Evolutionary conservation across 2,797 vertebrate species (phyloP), one percentile per base, ranked within the genome.

Genomic region (Valencia hispanica): DNA sequence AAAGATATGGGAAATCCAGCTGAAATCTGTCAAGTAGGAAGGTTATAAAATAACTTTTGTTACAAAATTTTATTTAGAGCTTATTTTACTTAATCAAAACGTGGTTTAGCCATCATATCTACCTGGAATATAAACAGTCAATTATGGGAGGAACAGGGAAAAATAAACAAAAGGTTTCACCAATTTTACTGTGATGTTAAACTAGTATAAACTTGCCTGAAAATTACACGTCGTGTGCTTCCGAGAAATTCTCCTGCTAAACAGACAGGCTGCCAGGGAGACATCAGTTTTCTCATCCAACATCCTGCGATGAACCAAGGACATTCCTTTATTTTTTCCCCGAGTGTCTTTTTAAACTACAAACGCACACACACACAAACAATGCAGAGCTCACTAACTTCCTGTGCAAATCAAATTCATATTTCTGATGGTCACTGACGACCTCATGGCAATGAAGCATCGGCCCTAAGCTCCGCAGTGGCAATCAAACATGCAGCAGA

Each of bases 381-480:
- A 34, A 59, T 43, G 78, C 55, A 86, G 45, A 83, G 55, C n/a
- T 55, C 79, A 78, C 86, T 84, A 89, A 89, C 88, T 92, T 91
- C 88, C 86, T 90, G 85, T 90, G 89, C 88, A 93, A 93, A 94
- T 94, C 90, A 92, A 90, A 92, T 94, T 94, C 92, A 92, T 92
- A 91, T 94, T 94, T 95, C 89, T 92, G 90, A 93, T 91, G 93
- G 89, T 93, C 91, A 92, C 84, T 86, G 88, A 88, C 94, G 94
- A 96, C 94, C 94, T 95, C 90, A 94, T 75, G 83, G 92, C 94
- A 95, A 95, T 96, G 95, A 96, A 95, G 91, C 90, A 34, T 91
- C 75, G 70, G 88, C 94, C 91, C 89, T 89, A 86, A 91, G 90
- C 95, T 95, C 90, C 90, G 81, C 91, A 92, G 89, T 93, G 93